Percentiles rank a stretch among this genome's conserved stretches.
Conservation (phyloP, 53 echinoderm and acorn worm species). For the Echinometra lucunter region DNA sequence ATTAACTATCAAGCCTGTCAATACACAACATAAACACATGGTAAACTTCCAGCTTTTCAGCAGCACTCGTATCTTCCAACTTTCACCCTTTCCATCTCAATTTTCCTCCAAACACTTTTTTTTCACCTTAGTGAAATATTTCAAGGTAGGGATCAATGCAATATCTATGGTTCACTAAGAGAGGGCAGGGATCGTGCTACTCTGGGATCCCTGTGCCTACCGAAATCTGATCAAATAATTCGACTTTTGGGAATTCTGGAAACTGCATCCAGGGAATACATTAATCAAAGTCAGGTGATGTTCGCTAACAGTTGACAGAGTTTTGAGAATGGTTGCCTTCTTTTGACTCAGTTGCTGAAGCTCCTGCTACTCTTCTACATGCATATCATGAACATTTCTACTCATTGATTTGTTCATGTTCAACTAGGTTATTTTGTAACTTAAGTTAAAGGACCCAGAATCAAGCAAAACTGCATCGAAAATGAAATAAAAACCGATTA, state of each 20-base stretch:
- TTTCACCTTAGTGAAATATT: conserved; percentile 23
- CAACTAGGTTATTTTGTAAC: too few species aligned
- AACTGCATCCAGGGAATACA: conserved; percentile 62
- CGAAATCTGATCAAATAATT: conserved; percentile 71
- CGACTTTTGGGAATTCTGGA: conserved; percentile 52
- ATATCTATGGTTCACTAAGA: conserved; percentile 45
- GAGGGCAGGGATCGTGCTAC: conserved; percentile 50
- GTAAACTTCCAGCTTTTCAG: neutral
- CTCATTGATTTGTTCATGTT: too few species aligned
- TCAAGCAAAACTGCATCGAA: too few species aligned
- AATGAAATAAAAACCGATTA: too few species aligned
- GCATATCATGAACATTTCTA: neutral
- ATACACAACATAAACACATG: neutral
- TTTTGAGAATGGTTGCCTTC: neutral
- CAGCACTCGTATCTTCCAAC: neutral
- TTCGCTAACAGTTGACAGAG: conserved; percentile 18
- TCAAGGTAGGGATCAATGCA: conserved; percentile 20
- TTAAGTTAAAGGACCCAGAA: too few species aligned
- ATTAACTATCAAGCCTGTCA: neutral
- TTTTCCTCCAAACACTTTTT: neutral
- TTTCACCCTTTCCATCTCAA: conserved; percentile 21
- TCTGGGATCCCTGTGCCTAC: neutral
- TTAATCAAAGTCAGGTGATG: conserved; percentile 63
- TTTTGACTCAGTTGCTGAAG: neutral
- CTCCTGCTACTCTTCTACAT: neutral